Conservation (phyloP, 2,113 vertebrate species). For the Nothobranchius kuhntae region DNA sequence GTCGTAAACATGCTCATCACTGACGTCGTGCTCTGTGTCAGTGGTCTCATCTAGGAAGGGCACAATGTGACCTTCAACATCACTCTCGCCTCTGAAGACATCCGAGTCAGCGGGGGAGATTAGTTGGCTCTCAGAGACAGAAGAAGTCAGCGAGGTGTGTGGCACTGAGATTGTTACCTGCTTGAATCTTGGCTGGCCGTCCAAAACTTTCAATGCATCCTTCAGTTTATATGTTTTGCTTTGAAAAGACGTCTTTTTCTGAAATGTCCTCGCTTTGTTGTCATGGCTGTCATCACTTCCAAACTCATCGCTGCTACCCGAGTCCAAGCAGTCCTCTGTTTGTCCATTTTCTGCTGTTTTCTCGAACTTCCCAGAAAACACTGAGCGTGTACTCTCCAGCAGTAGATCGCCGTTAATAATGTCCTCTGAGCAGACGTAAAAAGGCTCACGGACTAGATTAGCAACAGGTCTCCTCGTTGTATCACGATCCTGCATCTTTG, state of each 20-base stretch:
- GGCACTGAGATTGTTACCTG: slow-evolving; percentile 66
- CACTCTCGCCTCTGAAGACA: slow-evolving; percentile 55
- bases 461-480: slow-evolving; percentile 11
- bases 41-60: slow-evolving; percentile 66
- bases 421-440: slow-evolving; percentile 61
- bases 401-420: slow-evolving; percentile 49
- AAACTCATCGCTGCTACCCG: slow-evolving; percentile 15
- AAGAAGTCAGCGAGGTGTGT: slow-evolving; percentile 56
- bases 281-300: slow-evolving; percentile 1
- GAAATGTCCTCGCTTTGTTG: slow-evolving; percentile 19
- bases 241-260: slow-evolving; percentile 25
- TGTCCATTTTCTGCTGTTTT: slow-evolving; percentile 52
- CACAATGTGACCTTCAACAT: slow-evolving; percentile 66
- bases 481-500: slow-evolving; percentile 16
- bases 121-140: slow-evolving; percentile 58
- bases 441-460: slow-evolving; percentile 45
- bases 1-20: slow-evolving; percentile 72
- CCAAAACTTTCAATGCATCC: slow-evolving; percentile 29
- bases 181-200: slow-evolving; percentile 59
- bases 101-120: slow-evolving; percentile 52
- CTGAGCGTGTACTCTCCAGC: slow-evolving; percentile 7
- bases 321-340: slow-evolving; percentile 42
- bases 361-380: slow-evolving; percentile 17
- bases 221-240: slow-evolving; percentile 7
- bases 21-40: slow-evolving; percentile 65